A percentile compares a stretch with the other conserved stretches of the same genome.
Conservation (phyloP, 2,797 vertebrate species). For the Natrix natrix region DNA sequence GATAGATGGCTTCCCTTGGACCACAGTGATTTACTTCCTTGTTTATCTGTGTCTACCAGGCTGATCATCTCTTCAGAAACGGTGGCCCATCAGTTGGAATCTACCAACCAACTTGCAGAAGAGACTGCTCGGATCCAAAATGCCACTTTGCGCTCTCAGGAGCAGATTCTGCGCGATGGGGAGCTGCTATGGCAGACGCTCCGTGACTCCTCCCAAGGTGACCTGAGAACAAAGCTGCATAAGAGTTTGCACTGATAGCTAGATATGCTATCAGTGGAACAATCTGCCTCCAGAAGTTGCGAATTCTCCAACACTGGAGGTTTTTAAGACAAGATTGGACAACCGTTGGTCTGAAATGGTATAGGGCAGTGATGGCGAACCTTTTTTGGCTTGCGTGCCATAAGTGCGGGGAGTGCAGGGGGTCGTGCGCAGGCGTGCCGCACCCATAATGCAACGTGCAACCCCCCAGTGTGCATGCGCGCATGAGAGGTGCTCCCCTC, state of each 20-base stretch:
- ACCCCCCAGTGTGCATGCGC: too few relatives aligned
- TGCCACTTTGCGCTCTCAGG: conserved; percentile 27
- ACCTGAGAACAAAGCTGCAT: not conserved
- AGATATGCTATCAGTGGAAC: not conserved
- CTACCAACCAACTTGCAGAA: conserved; percentile 15
- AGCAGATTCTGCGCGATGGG: conserved; percentile 23
- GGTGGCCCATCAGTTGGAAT: conserved; percentile 20
- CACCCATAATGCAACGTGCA: too few relatives aligned
- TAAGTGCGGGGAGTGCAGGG: too few relatives aligned
- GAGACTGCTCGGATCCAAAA: conserved; percentile 14
- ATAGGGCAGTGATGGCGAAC: too few relatives aligned
- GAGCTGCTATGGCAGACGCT: conserved; percentile 5
- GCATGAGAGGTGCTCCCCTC: too few relatives aligned
- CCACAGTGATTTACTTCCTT: not conserved
- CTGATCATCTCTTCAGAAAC: conserved; percentile 17
- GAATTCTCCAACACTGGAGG: too few relatives aligned
- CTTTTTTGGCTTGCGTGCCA: too few relatives aligned
- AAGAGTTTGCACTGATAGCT: not conserved
- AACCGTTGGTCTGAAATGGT: too few relatives aligned
- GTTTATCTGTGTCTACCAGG: conserved; percentile 31
- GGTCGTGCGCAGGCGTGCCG: too few relatives aligned
- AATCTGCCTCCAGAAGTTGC: too few relatives aligned
- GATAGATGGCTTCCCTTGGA: not conserved
- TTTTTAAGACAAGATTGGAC: too few relatives aligned
- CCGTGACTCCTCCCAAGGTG: conserved; percentile 31